These are phyloP conservation scores for Chlorodrepanis virens DNA, from an alignment of 2,113 vertebrate species.

Conservation along the genomic window DNA sequence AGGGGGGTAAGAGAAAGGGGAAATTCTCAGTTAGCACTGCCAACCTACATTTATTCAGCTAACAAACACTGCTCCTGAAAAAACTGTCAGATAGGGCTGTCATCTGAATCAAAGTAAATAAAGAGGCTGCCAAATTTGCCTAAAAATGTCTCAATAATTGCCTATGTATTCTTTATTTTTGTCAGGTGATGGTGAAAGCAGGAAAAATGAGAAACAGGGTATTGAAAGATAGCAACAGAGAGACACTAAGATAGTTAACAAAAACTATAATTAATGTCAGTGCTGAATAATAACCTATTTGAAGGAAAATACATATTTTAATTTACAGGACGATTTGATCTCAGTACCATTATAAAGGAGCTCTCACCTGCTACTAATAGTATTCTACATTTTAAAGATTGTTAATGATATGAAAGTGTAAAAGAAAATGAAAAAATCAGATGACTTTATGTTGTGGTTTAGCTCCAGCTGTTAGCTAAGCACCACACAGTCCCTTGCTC, in stretches of 20 bases:
- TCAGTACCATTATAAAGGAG: not conserved
- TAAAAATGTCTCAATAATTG: constrained; percentile 15
- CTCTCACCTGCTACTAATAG: not conserved
- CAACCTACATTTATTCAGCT: constrained; percentile 15
- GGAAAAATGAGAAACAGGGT: not conserved
- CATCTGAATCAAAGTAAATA: constrained; percentile 42
- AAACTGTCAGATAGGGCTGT: constrained; percentile 6
- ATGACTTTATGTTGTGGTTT: not conserved
- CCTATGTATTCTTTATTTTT: not conserved
- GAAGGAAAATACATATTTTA: constrained; percentile 28
- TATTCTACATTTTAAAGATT: not conserved
- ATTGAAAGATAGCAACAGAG: not conserved
- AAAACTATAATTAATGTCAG: constrained; percentile 35
- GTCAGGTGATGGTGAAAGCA: not conserved
- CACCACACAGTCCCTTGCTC: not conserved
- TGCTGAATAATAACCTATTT: not conserved
- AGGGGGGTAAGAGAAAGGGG: not conserved
- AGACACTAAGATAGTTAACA: not conserved
- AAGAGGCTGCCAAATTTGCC: constrained; percentile 4
- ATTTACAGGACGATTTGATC: constrained; percentile 7
- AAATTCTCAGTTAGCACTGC: not conserved
- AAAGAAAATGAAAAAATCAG: not conserved
- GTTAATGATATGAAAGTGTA: not conserved
- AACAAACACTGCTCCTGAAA: constrained; percentile 9
- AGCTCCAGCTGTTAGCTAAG: not conserved